These are phyloP conservation scores for Apogon talboti DNA, from an alignment of 2,797 vertebrate species.

Conservation along the genomic window DNA sequence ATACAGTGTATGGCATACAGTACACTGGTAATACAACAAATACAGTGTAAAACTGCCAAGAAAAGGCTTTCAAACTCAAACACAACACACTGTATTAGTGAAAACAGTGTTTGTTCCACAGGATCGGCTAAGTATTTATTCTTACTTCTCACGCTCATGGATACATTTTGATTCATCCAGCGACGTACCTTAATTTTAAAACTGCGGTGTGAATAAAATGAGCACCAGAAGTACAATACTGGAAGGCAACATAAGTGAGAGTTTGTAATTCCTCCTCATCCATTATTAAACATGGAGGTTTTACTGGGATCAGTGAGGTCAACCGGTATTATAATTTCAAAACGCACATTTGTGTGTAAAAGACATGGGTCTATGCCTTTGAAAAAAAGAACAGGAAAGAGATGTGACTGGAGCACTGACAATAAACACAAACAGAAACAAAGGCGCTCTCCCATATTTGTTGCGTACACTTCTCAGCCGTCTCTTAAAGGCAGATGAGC, in stretches of 20 bases:
- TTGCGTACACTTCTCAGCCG: constrained; percentile 75
- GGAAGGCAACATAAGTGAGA: constrained; percentile 10
- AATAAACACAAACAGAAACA: constrained; percentile 79
- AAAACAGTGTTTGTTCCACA: too few species aligned
- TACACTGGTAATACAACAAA: too few species aligned
- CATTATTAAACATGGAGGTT: constrained; percentile 31
- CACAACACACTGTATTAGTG: too few species aligned
- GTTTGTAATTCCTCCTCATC: constrained; percentile 46
- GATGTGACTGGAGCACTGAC: constrained; percentile 84
- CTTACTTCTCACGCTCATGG: background rate
- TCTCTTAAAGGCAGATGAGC: constrained; percentile 85
- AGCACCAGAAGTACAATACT: background rate
- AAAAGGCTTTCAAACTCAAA: too few species aligned
- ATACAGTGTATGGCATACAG: too few species aligned
- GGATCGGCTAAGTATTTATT: background rate
- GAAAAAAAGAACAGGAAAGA: constrained; percentile 84
- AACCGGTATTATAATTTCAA: constrained; percentile 56
- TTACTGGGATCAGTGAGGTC: constrained; percentile 80
- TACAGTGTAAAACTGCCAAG: too few species aligned
- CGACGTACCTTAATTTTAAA: background rate
- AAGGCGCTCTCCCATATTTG: constrained; percentile 53
- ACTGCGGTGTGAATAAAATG: background rate
- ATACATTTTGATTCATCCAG: background rate
- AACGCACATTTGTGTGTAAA: constrained; percentile 4
- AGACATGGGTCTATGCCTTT: constrained; percentile 75